phyloP scores from a whole-genome alignment of 2,797 vertebrate species.

The Chiloscyllium punctatum region DNA sequence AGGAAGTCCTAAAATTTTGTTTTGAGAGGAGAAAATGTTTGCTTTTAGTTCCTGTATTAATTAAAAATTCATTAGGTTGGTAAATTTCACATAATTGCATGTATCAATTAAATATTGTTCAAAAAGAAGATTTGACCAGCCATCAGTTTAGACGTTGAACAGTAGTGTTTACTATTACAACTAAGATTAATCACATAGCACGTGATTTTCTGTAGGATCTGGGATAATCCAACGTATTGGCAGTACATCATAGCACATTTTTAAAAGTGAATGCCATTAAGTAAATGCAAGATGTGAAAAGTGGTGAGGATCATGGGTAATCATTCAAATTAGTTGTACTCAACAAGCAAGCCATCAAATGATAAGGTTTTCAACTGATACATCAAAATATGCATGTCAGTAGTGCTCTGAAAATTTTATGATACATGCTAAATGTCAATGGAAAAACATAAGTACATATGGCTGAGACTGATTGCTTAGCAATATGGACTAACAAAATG shows the following conservation, averaged over 20 bases:
- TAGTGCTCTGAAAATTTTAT: not conserved
- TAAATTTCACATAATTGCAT: not conserved
- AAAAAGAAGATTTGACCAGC: not conserved
- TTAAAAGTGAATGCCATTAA: not conserved
- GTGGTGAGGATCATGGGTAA: not conserved
- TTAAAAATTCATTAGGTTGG: not conserved
- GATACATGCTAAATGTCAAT: not conserved
- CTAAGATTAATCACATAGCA: not conserved
- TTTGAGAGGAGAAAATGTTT: not conserved
- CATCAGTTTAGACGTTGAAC: not conserved
- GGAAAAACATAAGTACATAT: not conserved
- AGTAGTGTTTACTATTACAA: not conserved
- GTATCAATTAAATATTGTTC: not conserved
- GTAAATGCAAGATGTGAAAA: not conserved
- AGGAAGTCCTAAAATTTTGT: not conserved
- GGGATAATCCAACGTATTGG: not conserved
- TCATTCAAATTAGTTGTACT: not conserved
- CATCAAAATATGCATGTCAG: not conserved
- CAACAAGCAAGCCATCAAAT: not conserved
- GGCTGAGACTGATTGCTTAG: not conserved
- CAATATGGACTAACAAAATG: not conserved
- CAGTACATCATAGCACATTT: not conserved
- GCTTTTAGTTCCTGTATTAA: not conserved
- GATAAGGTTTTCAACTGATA: not conserved
- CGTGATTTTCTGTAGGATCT: not conserved